Evolutionary conservation across 2,113 vertebrate genomes (phyloP), one percentile per base, ranked within the genome.

Genomic region (Austrofundulus limnaeus): DNA sequence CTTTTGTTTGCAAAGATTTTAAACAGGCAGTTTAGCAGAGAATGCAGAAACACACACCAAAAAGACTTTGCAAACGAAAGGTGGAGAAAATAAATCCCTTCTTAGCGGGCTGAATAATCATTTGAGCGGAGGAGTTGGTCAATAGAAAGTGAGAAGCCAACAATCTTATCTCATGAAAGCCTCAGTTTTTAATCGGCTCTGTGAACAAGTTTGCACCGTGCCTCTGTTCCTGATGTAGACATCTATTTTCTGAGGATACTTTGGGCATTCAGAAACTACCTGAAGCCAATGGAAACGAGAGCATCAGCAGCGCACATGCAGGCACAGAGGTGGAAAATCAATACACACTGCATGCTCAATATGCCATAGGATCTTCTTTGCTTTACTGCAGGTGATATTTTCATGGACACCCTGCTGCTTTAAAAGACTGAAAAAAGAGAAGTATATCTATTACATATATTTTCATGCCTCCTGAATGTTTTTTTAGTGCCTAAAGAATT

Each of bases 301-400:
- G 68, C 52, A 78, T 62, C 61, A 46, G 66, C 62, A 47, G 59
- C 13, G 3, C 21, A 51, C 64, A 57, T 50, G 43, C 56, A 39
- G 12, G 53, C 60, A 23, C 59, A 41, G 63, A 71, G 74, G 45
- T 82, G 67, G 41, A 74, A 80, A 81, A 80, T 84, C 77, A 46
- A 84, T 78, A 72, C 38, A 68, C 54, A 54, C 51, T 57, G 42
- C 54, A 21, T 54, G 37, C 39, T 24, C 49, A 62, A 71, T 75
- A 72, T 51, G 57, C 24, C 13, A 21, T 49, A 53, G 66, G 69
- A 72, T 82, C 68, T 28, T 34, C 46, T 78, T 62, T 61, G 46
- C 46, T 34, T 51, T 72, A 66, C 61, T 38, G 60, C 37, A 31
- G 63, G 53, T 64, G 77, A 79, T 70, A 21, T 60, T 74, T 78